phyloP scores from a whole-genome alignment of 2,113 vertebrate genomes.

The Plecturocebus donacophilus region DNA sequence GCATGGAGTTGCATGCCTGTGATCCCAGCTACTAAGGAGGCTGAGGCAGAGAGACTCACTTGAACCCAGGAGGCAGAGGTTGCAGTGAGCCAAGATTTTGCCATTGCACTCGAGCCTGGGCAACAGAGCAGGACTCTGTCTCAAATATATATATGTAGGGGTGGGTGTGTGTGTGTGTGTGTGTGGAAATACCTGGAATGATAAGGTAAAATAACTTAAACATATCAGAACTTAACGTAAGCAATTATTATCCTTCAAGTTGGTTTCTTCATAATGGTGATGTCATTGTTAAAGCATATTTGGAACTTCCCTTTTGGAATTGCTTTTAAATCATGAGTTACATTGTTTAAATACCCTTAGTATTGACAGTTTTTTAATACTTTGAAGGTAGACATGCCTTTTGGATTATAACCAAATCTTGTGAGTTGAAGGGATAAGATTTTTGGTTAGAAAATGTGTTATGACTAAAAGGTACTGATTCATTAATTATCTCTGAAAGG shows the following conservation, averaged over 20 bases:
- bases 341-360: slow-evolving; percentile 5
- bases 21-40: too few species aligned
- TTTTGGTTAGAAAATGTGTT: slow-evolving; percentile 23
- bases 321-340: background rate
- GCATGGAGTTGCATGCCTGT: too few species aligned
- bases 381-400: background rate
- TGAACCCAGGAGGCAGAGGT: too few species aligned
- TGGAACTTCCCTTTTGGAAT: background rate
- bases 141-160: too few species aligned
- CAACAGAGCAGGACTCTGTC: too few species aligned
- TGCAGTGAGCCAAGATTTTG: too few species aligned
- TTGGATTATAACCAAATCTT: background rate
- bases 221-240: background rate
- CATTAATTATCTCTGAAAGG: background rate
- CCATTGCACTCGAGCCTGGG: too few species aligned
- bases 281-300: slow-evolving; percentile 7
- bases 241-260: background rate
- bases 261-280: slow-evolving; percentile 1
- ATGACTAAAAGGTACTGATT: background rate
- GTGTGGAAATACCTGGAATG: background rate
- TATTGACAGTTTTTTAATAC: background rate
- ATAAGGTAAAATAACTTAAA: background rate
- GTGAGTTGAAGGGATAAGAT: background rate
- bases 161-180: too few species aligned
- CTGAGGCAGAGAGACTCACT: too few species aligned